A percentile compares a stretch with the other conserved stretches of the same genome.
Conservation (phyloP, 2,888 invertebrate genomes). For the Tromatobia lineatoria region DNA sequence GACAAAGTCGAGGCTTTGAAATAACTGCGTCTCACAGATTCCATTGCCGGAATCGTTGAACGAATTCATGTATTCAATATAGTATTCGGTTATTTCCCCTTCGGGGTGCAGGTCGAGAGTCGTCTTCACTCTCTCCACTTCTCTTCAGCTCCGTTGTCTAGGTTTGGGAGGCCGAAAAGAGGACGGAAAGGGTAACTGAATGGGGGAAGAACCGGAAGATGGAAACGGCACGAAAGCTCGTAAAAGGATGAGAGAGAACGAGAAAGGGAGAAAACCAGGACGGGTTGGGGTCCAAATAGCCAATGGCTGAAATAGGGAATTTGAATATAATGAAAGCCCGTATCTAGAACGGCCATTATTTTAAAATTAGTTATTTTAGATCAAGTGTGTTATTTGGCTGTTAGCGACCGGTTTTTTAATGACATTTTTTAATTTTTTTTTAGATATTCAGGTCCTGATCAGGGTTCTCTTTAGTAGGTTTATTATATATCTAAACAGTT, state of each 20-base stretch:
- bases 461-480: no score
- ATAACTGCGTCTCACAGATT: conserved; percentile 32
- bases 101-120: conserved; percentile 21
- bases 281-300: conserved; percentile 39
- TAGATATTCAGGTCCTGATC: no score
- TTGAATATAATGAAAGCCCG: no score
- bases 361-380: no score
- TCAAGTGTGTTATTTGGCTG: no score
- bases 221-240: conserved; percentile 36
- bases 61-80: conserved; percentile 53
- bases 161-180: neutral
- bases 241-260: conserved; percentile 25
- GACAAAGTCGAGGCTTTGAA: conserved; percentile 9
- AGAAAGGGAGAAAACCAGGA: neutral
- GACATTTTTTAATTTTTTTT: no score
- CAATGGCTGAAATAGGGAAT: conserved; percentile 24
- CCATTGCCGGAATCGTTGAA: conserved; percentile 45
- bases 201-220: conserved; percentile 29
- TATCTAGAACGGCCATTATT: no score
- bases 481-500: no score
- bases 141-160: neutral
- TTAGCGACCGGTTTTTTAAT: no score
- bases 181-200: conserved; percentile 36
- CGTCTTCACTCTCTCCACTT: neutral
- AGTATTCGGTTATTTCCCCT: conserved; percentile 59